Percentiles rank a stretch among this genome's conserved stretches.
phyloP scores from a whole-genome alignment of 2,888 invertebrate species.

The Brachyopa scutellaris region DNA sequence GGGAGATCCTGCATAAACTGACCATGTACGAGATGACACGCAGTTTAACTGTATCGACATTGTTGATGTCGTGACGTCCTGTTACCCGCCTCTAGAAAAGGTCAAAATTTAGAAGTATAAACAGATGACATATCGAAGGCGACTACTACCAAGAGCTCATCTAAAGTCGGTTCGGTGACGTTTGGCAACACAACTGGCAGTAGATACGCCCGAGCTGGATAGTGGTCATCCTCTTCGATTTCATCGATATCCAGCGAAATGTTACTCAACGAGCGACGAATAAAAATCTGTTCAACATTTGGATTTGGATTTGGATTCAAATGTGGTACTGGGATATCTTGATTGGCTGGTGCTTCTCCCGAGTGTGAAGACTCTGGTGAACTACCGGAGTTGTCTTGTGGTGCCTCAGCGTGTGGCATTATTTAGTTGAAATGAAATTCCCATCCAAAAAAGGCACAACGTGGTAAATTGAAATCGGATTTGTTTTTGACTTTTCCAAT shows the following conservation, averaged over 20 bases:
- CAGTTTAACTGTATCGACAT: constrained; percentile 84
- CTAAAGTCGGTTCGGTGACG: constrained; percentile 84
- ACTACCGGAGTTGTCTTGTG: constrained; percentile 76
- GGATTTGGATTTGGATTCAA: constrained; percentile 33
- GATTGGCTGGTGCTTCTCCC: constrained; percentile 72
- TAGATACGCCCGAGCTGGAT: constrained; percentile 81
- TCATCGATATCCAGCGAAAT: constrained; percentile 76
- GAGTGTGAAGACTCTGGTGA: constrained; percentile 80
- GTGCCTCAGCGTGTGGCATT: constrained; percentile 79
- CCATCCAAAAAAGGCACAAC: neutral
- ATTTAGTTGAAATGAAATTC: neutral
- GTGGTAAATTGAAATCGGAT: neutral
- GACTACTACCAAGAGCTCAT: constrained; percentile 84
- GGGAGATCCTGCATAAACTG: constrained; percentile 85
- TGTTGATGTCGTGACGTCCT: constrained; percentile 82
- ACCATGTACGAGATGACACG: constrained; percentile 86
- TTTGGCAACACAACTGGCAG: constrained; percentile 83
- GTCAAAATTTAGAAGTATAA: no score
- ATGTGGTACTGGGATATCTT: constrained; percentile 37
- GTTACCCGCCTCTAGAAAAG: constrained; percentile 81
- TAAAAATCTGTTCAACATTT: constrained; percentile 37
- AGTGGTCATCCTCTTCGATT: constrained; percentile 78
- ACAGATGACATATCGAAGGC: neutral
- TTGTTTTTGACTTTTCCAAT: constrained; percentile 28
- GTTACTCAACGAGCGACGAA: constrained; percentile 52